These are phyloP conservation scores for Ictalurus furcatus DNA, from an alignment of 2,113 vertebrate species.

Conservation along the genomic window DNA sequence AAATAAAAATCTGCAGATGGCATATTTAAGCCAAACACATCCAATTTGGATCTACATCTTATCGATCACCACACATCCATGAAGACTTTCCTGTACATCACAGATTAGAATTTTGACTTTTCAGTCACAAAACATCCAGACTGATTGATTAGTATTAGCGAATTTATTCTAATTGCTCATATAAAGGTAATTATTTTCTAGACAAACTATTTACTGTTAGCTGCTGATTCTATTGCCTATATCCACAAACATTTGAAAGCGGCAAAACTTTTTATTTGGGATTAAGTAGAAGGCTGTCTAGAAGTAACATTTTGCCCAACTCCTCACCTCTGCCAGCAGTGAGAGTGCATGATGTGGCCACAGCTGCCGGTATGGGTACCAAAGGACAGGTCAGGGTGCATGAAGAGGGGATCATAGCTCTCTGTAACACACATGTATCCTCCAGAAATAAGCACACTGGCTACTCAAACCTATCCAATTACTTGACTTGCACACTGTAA, in stretches of 20 bases:
- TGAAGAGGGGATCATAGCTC: slow-evolving; percentile 85
- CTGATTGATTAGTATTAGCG: too few species aligned
- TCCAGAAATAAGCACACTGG: neutral
- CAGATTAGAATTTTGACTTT: too few species aligned
- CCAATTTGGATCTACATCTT: neutral
- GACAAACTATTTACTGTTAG: neutral
- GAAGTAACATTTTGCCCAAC: too few species aligned
- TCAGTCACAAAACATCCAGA: neutral
- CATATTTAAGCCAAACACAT: neutral
- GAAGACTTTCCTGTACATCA: too few species aligned
- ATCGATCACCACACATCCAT: too few species aligned
- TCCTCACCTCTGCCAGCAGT: slow-evolving; percentile 95
- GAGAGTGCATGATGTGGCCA: slow-evolving; percentile 96
- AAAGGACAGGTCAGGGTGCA: slow-evolving; percentile 90
- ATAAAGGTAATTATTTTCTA: neutral
- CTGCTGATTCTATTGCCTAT: neutral
- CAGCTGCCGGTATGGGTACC: slow-evolving; percentile 96
- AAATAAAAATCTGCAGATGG: too few species aligned
- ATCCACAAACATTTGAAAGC: neutral
- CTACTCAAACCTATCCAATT: neutral
- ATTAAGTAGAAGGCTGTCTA: too few species aligned
- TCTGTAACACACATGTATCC: slow-evolving; percentile 72
- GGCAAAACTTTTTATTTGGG: neutral
- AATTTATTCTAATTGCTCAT: neutral
- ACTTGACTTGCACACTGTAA: neutral